phyloP scores from a whole-genome alignment of 2,113 vertebrate species.

The Sceloporus tristichus region DNA sequence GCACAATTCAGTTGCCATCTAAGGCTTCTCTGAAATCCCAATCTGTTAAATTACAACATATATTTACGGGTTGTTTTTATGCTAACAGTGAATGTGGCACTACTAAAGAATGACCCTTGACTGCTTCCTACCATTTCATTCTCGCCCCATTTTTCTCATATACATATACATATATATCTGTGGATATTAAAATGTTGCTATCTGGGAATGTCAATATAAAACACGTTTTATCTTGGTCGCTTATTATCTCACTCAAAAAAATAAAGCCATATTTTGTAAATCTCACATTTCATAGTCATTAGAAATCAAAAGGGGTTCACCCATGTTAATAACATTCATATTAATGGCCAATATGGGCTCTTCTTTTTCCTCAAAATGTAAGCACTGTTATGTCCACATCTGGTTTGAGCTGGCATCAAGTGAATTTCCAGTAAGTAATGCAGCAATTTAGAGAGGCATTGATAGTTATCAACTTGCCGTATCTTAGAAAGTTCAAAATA shows the following conservation, averaged over 20 bases:
- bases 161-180: not conserved
- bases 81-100: constrained; percentile 34
- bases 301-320: accelerated
- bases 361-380: not conserved
- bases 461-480: not conserved
- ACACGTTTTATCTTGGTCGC: constrained; percentile 15
- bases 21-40: constrained; percentile 70
- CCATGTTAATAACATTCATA: not conserved
- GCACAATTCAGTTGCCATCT: constrained; percentile 79
- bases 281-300: not conserved
- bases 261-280: not conserved
- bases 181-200: constrained; percentile 20
- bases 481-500: not conserved
- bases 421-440: not conserved
- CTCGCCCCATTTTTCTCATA: not conserved
- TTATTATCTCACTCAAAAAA: constrained; percentile 16
- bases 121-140: constrained; percentile 50
- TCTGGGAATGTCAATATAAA: not conserved
- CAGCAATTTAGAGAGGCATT: not conserved
- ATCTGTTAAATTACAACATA: constrained; percentile 25
- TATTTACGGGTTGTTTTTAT: constrained; percentile 42
- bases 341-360: accelerated
- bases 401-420: not conserved
- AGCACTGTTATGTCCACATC: constrained; percentile 9
- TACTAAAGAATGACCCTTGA: constrained; percentile 26